phyloP scores from a whole-genome alignment of 2,888 invertebrate species.

The Aphidoletes aphidimyza region DNA sequence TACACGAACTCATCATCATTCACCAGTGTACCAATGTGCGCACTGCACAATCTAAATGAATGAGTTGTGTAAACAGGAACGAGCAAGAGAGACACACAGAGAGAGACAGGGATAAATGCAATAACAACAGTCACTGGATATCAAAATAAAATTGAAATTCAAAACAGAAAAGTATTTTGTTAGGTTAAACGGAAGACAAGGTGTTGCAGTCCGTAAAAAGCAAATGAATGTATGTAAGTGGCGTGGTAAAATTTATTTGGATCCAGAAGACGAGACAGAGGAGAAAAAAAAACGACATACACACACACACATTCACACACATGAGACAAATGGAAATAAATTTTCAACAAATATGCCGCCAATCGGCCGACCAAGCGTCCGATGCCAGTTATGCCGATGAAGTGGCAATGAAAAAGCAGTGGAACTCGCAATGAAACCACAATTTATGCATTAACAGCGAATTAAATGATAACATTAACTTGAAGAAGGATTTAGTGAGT shows the following conservation, averaged over 20 bases:
- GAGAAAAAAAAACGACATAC: background rate
- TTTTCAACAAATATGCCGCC: background rate
- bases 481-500: slow-evolving; percentile 4
- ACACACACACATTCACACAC: too few species aligned
- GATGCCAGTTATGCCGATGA: too few species aligned
- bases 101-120: slow-evolving; percentile 2
- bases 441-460: slow-evolving; percentile 52
- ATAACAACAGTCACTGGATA: background rate
- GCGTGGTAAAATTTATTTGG: background rate
- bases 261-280: background rate
- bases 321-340: slow-evolving; percentile 39
- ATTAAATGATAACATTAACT: slow-evolving; percentile 8
- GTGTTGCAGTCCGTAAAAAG: slow-evolving; percentile 26
- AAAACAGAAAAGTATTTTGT: slow-evolving; percentile 51
- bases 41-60: background rate
- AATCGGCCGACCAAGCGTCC: background rate
- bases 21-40: background rate
- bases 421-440: background rate
- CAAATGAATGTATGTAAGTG: slow-evolving; percentile 43
- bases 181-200: slow-evolving; percentile 49
- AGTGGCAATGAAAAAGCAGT: background rate
- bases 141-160: slow-evolving; percentile 52
- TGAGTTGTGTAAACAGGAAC: background rate
- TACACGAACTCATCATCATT: background rate
- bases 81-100: background rate